Evolutionary conservation across 2,888 invertebrate genomes (phyloP).

Genomic region (Margaritifera margaritifera): DNA sequence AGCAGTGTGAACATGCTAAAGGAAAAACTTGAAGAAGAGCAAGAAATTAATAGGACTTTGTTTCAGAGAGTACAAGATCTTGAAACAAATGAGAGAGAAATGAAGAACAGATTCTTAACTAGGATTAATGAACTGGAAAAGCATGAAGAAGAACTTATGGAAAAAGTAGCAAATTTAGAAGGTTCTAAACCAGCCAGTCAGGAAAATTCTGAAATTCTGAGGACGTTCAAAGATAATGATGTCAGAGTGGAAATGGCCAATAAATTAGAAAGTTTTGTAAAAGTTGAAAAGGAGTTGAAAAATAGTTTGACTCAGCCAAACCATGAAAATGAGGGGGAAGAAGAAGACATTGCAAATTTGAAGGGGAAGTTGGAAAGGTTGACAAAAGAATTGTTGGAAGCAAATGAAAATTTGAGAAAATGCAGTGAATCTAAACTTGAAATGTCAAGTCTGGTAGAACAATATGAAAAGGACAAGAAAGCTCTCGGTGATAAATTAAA

Average conservation of each 20-base stretch:
- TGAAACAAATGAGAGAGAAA: constrained; percentile 28
- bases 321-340: constrained; percentile 13
- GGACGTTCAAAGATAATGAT: constrained; percentile 11
- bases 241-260: constrained; percentile 7
- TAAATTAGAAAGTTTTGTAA: constrained; percentile 23
- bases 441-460: constrained; percentile 22
- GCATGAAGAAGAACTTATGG: constrained; percentile 42
- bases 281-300: constrained; percentile 23
- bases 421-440: constrained; percentile 10
- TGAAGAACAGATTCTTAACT: constrained; percentile 17
- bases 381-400: constrained; percentile 5
- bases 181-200: constrained; percentile 25
- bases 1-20: constrained; percentile 38
- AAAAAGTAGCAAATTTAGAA: constrained; percentile 27
- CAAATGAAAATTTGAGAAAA: constrained; percentile 6
- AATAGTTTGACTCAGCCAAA: constrained; percentile 15
- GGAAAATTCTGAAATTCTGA: constrained; percentile 33
- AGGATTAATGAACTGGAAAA: constrained; percentile 40
- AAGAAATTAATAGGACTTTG: constrained; percentile 31
- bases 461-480: constrained; percentile 36
- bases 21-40: constrained; percentile 37
- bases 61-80: constrained; percentile 30
- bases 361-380: constrained; percentile 6
- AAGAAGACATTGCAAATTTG: constrained; percentile 2
- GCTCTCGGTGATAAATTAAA: constrained; percentile 28